Evolutionary conservation across 2,888 invertebrate species (phyloP).

Genomic region (Drosophila formosana): DNA sequence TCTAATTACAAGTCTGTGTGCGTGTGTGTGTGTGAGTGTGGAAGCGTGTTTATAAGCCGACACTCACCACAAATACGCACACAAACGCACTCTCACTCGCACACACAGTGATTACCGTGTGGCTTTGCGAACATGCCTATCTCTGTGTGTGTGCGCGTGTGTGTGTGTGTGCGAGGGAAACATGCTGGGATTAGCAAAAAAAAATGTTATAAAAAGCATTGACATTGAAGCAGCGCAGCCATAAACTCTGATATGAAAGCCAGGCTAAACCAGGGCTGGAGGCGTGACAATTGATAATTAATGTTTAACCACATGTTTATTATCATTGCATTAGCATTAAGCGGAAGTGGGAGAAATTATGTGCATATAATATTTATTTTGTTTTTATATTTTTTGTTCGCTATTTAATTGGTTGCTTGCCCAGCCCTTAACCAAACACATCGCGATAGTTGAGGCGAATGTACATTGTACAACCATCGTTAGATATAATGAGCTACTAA

Average conservation of each 20-base stretch:
- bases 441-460: slow-evolving; percentile 20
- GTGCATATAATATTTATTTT: neutral
- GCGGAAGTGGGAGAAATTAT: no score
- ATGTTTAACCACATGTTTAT: neutral
- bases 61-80: slow-evolving; percentile 42
- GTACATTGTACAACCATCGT: slow-evolving; percentile 42
- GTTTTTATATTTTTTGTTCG: neutral
- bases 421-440: slow-evolving; percentile 30
- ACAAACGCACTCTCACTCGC: slow-evolving; percentile 22
- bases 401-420: neutral
- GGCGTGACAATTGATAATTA: slow-evolving; percentile 5
- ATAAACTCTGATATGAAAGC: slow-evolving; percentile 27
- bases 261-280: slow-evolving; percentile 31
- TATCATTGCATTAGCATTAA: neutral
- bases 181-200: slow-evolving; percentile 45
- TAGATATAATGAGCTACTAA: slow-evolving; percentile 68
- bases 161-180: slow-evolving; percentile 9
- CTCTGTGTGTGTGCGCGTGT: slow-evolving; percentile 9
- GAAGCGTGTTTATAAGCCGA: slow-evolving; percentile 26
- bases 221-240: slow-evolving; percentile 50
- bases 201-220: slow-evolving; percentile 47
- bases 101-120: slow-evolving; percentile 30
- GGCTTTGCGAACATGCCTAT: slow-evolving; percentile 7
- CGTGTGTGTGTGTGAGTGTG: slow-evolving; percentile 22
- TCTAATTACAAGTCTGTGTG: slow-evolving; percentile 59